phyloP scores from a whole-genome alignment of 2,113 vertebrate genomes.

The Trochalopteron elliotii region DNA sequence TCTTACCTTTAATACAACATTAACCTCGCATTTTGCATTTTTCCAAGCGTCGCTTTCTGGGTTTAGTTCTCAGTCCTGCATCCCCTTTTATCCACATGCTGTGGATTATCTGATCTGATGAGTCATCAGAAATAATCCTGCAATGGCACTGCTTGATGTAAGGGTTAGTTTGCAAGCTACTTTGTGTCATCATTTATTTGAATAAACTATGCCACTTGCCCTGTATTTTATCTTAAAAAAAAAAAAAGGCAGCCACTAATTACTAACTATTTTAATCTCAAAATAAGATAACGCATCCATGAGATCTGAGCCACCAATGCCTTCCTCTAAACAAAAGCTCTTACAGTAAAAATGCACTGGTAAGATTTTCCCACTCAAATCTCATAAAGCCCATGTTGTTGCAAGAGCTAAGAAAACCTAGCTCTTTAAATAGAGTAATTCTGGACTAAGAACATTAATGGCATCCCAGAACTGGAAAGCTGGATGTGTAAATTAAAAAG shows the following conservation, averaged over 20 bases:
- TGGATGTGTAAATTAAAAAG: constrained; percentile 55
- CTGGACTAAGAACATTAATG: constrained; percentile 50
- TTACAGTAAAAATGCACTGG: background rate
- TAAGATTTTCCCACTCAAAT: constrained; percentile 27
- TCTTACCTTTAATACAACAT: constrained; percentile 10
- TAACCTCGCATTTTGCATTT: background rate
- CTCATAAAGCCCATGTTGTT: constrained; percentile 3
- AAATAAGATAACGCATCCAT: background rate
- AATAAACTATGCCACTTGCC: background rate
- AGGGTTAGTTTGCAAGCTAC: background rate
- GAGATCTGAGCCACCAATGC: background rate
- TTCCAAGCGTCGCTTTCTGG: background rate
- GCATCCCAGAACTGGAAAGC: constrained; percentile 41
- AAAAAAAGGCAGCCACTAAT: background rate
- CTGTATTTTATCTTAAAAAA: background rate
- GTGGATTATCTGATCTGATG: constrained; percentile 14
- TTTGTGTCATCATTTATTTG: background rate
- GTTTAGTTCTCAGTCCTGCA: background rate
- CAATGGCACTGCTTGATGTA: rapidly evolving
- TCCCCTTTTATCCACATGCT: background rate
- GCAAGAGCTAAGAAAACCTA: constrained; percentile 6
- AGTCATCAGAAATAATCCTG: constrained; percentile 26
- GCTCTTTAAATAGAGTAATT: constrained; percentile 26
- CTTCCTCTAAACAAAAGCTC: constrained; percentile 25
- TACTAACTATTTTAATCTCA: background rate